Percentiles rank a stretch among this genome's conserved stretches.
Evolutionary conservation across 2,797 vertebrate species (phyloP).

Genomic region (Leptodactylus fallax): DNA sequence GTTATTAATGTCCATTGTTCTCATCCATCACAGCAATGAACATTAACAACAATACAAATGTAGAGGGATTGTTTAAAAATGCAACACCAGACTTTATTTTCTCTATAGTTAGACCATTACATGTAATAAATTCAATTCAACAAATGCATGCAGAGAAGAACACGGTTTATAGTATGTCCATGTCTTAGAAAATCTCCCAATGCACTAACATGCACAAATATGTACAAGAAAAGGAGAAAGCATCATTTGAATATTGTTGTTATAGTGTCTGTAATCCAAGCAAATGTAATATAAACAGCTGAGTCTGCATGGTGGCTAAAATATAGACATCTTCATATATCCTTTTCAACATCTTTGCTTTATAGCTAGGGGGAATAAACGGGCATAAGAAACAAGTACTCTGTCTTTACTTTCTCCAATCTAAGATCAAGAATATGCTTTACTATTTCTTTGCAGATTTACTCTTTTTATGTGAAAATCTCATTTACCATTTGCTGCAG

Average conservation of each 20-base stretch:
- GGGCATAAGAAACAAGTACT: slow-evolving; percentile 68
- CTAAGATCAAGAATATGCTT: slow-evolving; percentile 69
- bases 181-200: neutral
- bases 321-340: slow-evolving; percentile 36
- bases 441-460: slow-evolving; percentile 72
- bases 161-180: neutral
- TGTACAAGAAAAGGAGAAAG: neutral
- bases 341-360: slow-evolving; percentile 59
- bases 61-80: too few relatives aligned
- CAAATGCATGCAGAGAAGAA: neutral
- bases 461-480: slow-evolving; percentile 71
- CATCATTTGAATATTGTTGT: slow-evolving; percentile 35
- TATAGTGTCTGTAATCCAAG: neutral
- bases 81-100: too few relatives aligned
- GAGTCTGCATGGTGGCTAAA: slow-evolving; percentile 57
- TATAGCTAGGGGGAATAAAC: slow-evolving; percentile 63
- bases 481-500: slow-evolving; percentile 72
- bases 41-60: too few relatives aligned
- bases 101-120: too few relatives aligned
- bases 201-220: neutral
- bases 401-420: slow-evolving; percentile 58
- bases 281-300: slow-evolving; percentile 40
- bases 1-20: too few relatives aligned
- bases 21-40: too few relatives aligned
- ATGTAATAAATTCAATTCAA: too few relatives aligned